phyloP scores from a whole-genome alignment of 2,113 vertebrate species.

The Heterotilapia buettikoferi region DNA sequence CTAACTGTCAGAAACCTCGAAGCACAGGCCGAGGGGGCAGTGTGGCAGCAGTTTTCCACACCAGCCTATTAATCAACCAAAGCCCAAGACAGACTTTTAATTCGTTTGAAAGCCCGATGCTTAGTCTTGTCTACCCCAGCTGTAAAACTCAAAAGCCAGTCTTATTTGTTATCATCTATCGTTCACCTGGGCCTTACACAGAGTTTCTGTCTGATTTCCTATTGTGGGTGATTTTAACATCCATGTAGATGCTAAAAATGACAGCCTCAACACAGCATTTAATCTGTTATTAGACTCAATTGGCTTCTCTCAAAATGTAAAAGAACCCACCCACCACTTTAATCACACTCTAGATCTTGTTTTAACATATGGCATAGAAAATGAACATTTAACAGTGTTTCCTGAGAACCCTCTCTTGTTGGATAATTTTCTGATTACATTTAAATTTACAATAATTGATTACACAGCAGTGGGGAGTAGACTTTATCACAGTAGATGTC shows the following conservation, averaged over 20 bases:
- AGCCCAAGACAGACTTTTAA: background rate
- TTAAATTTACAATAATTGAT: background rate
- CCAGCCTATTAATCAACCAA: background rate
- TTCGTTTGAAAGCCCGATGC: background rate
- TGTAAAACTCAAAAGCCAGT: background rate
- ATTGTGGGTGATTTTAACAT: fast-evolving
- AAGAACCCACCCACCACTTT: background rate
- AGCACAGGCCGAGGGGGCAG: background rate
- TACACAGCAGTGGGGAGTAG: background rate
- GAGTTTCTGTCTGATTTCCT: background rate
- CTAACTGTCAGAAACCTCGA: background rate
- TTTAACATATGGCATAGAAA: background rate
- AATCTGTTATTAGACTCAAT: background rate
- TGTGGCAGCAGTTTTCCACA: background rate
- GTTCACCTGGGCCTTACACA: background rate
- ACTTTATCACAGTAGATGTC: background rate
- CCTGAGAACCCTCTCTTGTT: fast-evolving
- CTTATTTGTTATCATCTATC: background rate
- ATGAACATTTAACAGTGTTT: background rate
- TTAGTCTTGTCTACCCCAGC: background rate
- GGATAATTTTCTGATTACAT: background rate
- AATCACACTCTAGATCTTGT: background rate
- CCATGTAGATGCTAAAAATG: fast-evolving
- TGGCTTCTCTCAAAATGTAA: background rate
- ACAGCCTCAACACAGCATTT: background rate